Conservation (phyloP, 2,797 vertebrate genomes). For the Scarus forsteni region DNA sequence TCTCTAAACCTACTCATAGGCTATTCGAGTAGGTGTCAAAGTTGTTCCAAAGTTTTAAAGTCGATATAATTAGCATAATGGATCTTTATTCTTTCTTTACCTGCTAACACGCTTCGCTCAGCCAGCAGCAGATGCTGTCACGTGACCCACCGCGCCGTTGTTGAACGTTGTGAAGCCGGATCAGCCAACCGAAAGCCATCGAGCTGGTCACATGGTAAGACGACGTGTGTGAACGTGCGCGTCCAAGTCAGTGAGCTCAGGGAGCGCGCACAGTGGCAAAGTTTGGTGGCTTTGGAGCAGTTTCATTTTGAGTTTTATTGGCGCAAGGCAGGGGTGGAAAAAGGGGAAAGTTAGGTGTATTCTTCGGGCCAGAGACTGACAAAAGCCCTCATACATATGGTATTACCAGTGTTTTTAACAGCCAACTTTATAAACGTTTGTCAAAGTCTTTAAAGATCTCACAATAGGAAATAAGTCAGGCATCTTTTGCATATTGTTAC, state of each 20-base stretch:
- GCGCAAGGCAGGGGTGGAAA: too few species aligned
- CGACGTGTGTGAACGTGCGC: conserved; percentile 20
- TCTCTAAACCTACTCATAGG: not conserved
- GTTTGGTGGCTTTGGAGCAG: too few species aligned
- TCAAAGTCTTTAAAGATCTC: too few species aligned
- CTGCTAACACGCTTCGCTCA: conserved; percentile 89
- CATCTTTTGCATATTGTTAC: too few species aligned
- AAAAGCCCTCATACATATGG: too few species aligned
- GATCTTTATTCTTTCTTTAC: conserved; percentile 74
- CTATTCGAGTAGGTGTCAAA: fast-evolving
- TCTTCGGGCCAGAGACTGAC: too few species aligned
- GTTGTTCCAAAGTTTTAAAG: not conserved
- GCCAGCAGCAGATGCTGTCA: conserved; percentile 83
- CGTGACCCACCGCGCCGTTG: conserved; percentile 75
- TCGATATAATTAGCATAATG: conserved; percentile 4
- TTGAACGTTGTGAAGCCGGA: conserved; percentile 62
- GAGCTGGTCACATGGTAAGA: conserved; percentile 43
- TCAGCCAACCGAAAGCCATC: conserved; percentile 42
- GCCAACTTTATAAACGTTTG: too few species aligned
- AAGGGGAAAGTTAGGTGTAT: too few species aligned
- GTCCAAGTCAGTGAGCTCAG: not conserved
- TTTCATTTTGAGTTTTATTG: too few species aligned
- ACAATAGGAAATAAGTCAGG: too few species aligned
- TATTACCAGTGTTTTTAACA: too few species aligned
- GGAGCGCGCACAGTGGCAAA: not conserved